phyloP scores from a whole-genome alignment of 2,888 invertebrate species.

The Dasysyrphus tricinctus region DNA sequence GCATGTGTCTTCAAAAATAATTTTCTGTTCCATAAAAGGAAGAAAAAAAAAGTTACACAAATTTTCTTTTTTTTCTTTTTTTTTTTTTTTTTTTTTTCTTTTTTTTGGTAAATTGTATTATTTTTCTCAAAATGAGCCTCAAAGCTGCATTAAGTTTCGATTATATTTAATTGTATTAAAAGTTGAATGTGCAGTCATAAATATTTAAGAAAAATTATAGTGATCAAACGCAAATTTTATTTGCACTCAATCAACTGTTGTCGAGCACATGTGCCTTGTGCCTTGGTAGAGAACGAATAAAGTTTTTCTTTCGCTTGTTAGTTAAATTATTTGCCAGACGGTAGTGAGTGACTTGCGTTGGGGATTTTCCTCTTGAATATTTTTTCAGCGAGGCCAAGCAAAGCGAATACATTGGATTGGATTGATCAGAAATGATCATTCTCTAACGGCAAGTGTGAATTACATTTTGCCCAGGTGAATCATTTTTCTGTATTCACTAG shows the following conservation, averaged over 20 bases:
- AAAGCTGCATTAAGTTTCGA: background rate
- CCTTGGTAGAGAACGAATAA: constrained; percentile 10
- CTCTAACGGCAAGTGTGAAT: background rate
- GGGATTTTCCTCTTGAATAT: constrained; percentile 17
- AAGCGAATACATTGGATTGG: background rate
- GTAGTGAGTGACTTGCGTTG: background rate
- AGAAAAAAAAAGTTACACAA: constrained; percentile 29
- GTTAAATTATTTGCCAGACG: constrained; percentile 4
- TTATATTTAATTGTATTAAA: background rate
- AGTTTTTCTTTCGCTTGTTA: constrained; percentile 25
- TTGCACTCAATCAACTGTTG: constrained; percentile 67
- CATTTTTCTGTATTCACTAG: background rate
- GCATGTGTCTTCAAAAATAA: background rate
- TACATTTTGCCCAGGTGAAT: background rate
- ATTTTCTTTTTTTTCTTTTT: too few species aligned
- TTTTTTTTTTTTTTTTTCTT: too few species aligned
- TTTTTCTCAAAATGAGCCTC: background rate
- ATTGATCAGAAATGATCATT: constrained; percentile 1
- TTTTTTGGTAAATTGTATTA: constrained; percentile 39
- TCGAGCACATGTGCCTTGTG: constrained; percentile 72
- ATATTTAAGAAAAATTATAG: background rate
- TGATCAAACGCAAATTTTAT: constrained; percentile 22
- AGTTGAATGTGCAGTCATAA: constrained; percentile 26
- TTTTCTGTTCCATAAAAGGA: constrained; percentile 53
- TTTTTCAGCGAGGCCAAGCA: background rate